Evolutionary conservation across 2,113 vertebrate species (phyloP).

Genomic region (Leptocoma aspasia): DNA sequence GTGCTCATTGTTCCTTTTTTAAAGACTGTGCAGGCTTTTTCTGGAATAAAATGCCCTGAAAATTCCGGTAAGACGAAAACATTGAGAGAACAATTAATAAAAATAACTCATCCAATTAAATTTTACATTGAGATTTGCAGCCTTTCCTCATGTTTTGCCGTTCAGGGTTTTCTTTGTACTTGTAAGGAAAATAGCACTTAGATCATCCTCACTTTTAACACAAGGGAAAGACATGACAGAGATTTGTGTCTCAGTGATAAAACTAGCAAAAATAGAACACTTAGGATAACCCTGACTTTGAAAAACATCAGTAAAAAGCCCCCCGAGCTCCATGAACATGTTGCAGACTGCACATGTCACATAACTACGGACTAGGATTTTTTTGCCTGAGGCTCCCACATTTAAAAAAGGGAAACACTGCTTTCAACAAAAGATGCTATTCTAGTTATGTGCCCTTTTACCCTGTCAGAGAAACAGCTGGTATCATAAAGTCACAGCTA

Average conservation of each 20-base stretch:
- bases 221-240: neutral
- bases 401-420: slow-evolving; percentile 25
- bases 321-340: neutral
- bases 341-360: slow-evolving; percentile 30
- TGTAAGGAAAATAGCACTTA: neutral
- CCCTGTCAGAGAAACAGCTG: slow-evolving; percentile 69
- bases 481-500: slow-evolving; percentile 72
- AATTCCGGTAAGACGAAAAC: neutral
- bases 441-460: slow-evolving; percentile 70
- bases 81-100: neutral
- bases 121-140: neutral
- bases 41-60: neutral
- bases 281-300: neutral
- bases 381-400: slow-evolving; percentile 42
- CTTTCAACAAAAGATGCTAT: slow-evolving; percentile 63
- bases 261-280: neutral
- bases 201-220: neutral
- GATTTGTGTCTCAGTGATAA: slow-evolving; percentile 31
- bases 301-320: slow-evolving; percentile 1
- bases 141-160: neutral
- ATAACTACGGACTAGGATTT: neutral
- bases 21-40: neutral
- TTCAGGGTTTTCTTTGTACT: neutral
- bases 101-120: neutral
- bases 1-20: neutral